Percentiles rank a stretch among this genome's conserved stretches.
phyloP scores from a whole-genome alignment of 1,140 invertebrate genomes.

The Diorhabda sublineata region DNA sequence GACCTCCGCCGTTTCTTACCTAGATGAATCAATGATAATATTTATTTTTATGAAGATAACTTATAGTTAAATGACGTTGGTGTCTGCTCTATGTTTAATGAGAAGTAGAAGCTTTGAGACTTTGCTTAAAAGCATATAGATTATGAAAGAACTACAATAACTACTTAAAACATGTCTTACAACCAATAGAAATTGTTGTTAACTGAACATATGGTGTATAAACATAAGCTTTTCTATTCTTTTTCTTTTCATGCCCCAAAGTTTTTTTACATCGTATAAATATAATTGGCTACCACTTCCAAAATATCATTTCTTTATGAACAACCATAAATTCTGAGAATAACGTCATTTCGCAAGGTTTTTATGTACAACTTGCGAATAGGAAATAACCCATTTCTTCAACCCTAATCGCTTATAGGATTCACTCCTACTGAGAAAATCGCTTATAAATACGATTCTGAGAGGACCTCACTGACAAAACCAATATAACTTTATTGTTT shows the following conservation, averaged over 20 bases:
- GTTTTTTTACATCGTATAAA: neutral
- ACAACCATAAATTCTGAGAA: neutral
- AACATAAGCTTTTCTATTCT: neutral
- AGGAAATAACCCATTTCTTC: neutral
- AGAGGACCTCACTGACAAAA: neutral
- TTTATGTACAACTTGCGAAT: slow-evolving; percentile 2
- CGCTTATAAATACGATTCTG: neutral
- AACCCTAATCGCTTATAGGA: neutral
- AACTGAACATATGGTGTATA: neutral
- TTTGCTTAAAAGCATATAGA: no score
- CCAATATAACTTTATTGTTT: slow-evolving; percentile 3
- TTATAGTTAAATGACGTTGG: no score
- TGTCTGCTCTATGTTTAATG: no score
- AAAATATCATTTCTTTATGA: slow-evolving; percentile 1
- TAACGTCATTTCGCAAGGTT: neutral
- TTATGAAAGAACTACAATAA: no score
- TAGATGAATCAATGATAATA: no score
- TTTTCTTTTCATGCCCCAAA: neutral
- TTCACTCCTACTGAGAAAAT: neutral
- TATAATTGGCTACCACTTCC: neutral
- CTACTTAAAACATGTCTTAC: no score
- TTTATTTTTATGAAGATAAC: no score
- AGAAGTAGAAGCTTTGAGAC: no score
- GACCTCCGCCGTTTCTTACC: no score
- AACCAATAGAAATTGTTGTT: neutral